Percentiles rank a stretch among this genome's conserved stretches.
Evolutionary conservation across 2,888 invertebrate genomes (phyloP).

Genomic region (Conops quadrifasciatus): DNA sequence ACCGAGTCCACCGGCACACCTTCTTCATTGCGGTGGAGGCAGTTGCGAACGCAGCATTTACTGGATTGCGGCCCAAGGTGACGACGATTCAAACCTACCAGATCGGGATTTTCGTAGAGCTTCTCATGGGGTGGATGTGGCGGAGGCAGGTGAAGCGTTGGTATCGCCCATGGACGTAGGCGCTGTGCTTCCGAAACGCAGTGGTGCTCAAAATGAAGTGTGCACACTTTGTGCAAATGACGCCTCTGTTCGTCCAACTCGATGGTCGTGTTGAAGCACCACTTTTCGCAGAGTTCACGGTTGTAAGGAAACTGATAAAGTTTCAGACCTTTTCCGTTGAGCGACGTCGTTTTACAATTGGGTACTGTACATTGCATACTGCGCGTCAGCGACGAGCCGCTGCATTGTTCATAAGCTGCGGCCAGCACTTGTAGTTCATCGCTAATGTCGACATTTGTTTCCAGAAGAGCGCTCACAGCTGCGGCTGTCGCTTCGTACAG

Average conservation of each 20-base stretch:
- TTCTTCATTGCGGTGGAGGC: slow-evolving; percentile 37
- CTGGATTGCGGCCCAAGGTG: slow-evolving; percentile 42
- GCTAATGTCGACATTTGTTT: slow-evolving; percentile 32
- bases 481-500: slow-evolving; percentile 36
- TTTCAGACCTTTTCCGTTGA: slow-evolving; percentile 47
- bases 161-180: slow-evolving; percentile 55
- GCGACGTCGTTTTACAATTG: slow-evolving; percentile 40
- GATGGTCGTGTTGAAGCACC: slow-evolving; percentile 53
- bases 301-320: slow-evolving; percentile 52
- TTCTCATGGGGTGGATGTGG: slow-evolving; percentile 18
- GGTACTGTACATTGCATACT: slow-evolving; percentile 44
- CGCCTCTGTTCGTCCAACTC: slow-evolving; percentile 48
- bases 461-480: background rate
- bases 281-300: slow-evolving; percentile 50
- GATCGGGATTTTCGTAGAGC: slow-evolving; percentile 42
- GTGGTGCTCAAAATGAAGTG: slow-evolving; percentile 52
- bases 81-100: slow-evolving; percentile 38
- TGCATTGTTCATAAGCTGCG: slow-evolving; percentile 40
- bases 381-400: slow-evolving; percentile 40
- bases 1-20: slow-evolving; percentile 29
- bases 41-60: slow-evolving; percentile 43
- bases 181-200: slow-evolving; percentile 50
- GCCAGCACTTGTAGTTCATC: slow-evolving; percentile 32
- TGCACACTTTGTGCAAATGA: slow-evolving; percentile 54
- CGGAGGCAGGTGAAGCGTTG: slow-evolving; percentile 47